Evolutionary conservation across 2,888 invertebrate genomes (phyloP), one percentile per base, ranked within the genome.

Genomic region (Lamproptera curius): DNA sequence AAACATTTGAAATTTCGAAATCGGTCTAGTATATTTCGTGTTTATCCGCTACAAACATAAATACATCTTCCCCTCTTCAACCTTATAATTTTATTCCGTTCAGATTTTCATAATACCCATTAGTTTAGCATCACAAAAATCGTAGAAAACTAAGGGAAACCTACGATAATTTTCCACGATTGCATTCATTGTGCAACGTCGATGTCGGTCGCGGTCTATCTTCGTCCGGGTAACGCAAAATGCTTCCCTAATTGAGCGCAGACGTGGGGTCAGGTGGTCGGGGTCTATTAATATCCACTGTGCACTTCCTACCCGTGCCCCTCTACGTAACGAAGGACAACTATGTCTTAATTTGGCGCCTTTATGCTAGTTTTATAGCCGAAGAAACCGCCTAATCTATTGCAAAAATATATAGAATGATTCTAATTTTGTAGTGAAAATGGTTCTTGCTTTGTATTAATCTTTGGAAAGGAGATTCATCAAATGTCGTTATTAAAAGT

Each of bases 241-340:
- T 31, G 31, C 31, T 31, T 31, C 13, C 11, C 13, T n/a, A 13
- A 31, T 31, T 31, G 13, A 31, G 31, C 13, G 31, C 11, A n/a
- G n/a, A 10, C 31, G n/a, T 31, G 17, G 42, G 42, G 33, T 17
- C 33, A 16, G 17, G 17, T 33, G 13, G 9, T 9, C 26, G 23
- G 16, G 13, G n/a, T n/a, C 41, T 42, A 42, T 42, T 17, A 42
- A 42, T 42, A 37, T 13, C 16, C 33, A 33, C n/a, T 35, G 35
- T 16, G 33, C 38, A 41, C n/a, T 37, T 31, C 15, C 36, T 10
- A 13, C 20, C 20, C 4, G 4, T 20, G 20, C 23, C 31, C 20
- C 34, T 17, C 1, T 33, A 20, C 16, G 28, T 9, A 2, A n/a
- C 28, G 28, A 8, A 28, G 28, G 9, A n/a, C n/a, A n/a, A n/a